Evolutionary conservation across 2,113 vertebrate species (phyloP).

Genomic region (Dendrocopos noguchii): DNA sequence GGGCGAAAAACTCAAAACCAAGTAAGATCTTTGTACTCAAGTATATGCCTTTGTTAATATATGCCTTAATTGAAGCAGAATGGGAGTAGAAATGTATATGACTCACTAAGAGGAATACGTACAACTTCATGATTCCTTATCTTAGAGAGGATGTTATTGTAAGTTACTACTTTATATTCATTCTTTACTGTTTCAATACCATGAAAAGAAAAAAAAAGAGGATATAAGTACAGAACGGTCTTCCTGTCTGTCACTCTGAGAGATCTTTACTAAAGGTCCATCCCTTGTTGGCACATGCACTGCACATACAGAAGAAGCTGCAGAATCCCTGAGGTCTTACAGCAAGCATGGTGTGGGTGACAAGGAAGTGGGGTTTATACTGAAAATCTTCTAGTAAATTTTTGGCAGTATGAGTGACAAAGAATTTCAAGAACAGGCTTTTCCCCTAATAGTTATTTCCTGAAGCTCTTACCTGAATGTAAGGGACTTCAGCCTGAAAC

Average conservation of each 20-base stretch:
- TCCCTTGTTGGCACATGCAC: neutral
- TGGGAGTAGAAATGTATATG: neutral
- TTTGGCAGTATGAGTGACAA: neutral
- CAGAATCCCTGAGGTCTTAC: neutral
- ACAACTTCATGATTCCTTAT: neutral
- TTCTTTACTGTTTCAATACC: neutral
- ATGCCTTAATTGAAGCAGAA: constrained; percentile 41
- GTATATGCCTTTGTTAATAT: constrained; percentile 39
- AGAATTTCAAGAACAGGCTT: neutral
- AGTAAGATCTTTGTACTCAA: constrained; percentile 37
- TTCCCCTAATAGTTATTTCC: neutral
- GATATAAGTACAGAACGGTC: neutral
- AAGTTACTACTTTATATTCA: neutral
- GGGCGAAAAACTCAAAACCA: constrained; percentile 11
- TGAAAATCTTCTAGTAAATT: neutral
- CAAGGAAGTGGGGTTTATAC: neutral
- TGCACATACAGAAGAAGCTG: neutral
- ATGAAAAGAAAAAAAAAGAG: neutral
- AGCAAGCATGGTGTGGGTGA: neutral
- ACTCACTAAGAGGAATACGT: neutral
- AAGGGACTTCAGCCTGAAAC: neutral
- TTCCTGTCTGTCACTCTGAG: neutral
- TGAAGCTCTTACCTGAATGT: neutral
- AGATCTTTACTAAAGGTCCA: neutral
- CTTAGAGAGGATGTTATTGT: neutral